These are phyloP conservation scores for Hyperoplus lanceolatus DNA, from an alignment of 2,797 vertebrate genomes.

Conservation along the genomic window DNA sequence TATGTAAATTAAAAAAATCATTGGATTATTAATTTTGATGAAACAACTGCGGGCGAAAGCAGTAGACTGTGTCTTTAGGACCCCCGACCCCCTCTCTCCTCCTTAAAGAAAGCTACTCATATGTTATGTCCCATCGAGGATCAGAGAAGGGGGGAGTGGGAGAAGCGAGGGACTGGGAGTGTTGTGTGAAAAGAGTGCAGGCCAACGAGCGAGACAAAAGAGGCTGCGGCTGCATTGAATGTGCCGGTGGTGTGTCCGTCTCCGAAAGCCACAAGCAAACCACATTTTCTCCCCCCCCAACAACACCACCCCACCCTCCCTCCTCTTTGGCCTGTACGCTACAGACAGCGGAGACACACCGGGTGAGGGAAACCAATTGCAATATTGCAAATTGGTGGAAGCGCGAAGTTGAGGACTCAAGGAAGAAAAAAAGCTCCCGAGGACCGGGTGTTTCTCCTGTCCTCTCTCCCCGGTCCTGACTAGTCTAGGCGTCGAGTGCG, in stretches of 20 bases:
- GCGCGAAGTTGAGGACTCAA: conserved; percentile 71
- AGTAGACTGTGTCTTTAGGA: conserved; percentile 33
- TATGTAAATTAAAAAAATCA: not conserved
- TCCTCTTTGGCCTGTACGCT: conserved; percentile 51
- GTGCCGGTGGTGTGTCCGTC: conserved; percentile 81
- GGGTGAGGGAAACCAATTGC: conserved; percentile 52
- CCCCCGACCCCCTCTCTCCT: conserved; percentile 14
- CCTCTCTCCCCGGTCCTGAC: conserved; percentile 38
- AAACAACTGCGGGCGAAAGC: conserved; percentile 7
- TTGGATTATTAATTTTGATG: conserved; percentile 19
- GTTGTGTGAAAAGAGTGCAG: conserved; percentile 82
- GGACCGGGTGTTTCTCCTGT: conserved; percentile 70
- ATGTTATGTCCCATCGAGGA: conserved; percentile 83
- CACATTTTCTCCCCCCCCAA: conserved; percentile 41
- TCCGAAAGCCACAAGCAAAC: conserved; percentile 80
- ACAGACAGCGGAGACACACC: conserved; percentile 51
- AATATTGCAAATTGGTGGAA: conserved; percentile 56
- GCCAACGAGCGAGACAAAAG: conserved; percentile 85
- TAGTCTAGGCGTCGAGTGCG: conserved; percentile 57
- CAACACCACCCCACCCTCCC: not conserved
- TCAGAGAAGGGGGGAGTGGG: conserved; percentile 71
- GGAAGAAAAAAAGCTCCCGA: conserved; percentile 49
- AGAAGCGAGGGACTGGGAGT: conserved; percentile 71
- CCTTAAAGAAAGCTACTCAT: conserved; percentile 77
- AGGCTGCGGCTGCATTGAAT: conserved; percentile 83